Percentiles rank a stretch among this genome's conserved stretches.
phyloP scores from a whole-genome alignment of 2,797 vertebrate species.

The Capromys pilorides region DNA sequence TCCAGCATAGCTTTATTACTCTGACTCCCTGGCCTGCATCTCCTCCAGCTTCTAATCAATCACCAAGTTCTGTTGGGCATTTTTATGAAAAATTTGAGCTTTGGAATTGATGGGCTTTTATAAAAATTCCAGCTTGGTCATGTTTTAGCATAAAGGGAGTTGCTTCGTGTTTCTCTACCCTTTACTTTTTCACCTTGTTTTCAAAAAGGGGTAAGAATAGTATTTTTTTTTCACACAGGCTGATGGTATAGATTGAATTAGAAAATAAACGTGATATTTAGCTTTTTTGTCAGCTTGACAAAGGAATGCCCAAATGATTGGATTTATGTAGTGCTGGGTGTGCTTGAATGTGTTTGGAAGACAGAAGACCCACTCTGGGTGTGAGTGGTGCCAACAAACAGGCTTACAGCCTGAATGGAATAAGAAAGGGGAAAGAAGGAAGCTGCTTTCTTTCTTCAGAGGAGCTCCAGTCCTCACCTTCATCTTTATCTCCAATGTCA shows the following conservation, averaged over 20 bases:
- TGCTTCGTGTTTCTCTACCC: background rate
- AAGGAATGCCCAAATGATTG: background rate
- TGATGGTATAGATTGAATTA: background rate
- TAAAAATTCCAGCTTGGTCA: background rate
- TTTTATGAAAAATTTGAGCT: slow-evolving; percentile 15
- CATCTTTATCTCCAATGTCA: background rate
- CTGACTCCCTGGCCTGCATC: background rate
- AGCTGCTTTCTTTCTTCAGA: background rate
- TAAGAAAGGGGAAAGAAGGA: background rate
- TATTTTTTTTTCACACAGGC: background rate
- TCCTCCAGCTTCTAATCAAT: background rate
- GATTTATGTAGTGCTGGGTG: background rate
- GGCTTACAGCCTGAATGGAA: background rate
- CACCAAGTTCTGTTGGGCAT: background rate
- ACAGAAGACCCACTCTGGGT: background rate
- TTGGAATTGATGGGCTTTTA: background rate
- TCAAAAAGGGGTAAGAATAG: background rate
- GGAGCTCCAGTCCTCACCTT: background rate
- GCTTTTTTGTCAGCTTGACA: background rate
- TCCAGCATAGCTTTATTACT: background rate
- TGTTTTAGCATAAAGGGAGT: background rate
- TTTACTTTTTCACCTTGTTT: background rate
- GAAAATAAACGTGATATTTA: background rate
- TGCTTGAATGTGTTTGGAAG: background rate
- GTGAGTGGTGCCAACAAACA: background rate